Conservation (phyloP, 2,888 invertebrate genomes). For the Drosophila merina region DNA sequence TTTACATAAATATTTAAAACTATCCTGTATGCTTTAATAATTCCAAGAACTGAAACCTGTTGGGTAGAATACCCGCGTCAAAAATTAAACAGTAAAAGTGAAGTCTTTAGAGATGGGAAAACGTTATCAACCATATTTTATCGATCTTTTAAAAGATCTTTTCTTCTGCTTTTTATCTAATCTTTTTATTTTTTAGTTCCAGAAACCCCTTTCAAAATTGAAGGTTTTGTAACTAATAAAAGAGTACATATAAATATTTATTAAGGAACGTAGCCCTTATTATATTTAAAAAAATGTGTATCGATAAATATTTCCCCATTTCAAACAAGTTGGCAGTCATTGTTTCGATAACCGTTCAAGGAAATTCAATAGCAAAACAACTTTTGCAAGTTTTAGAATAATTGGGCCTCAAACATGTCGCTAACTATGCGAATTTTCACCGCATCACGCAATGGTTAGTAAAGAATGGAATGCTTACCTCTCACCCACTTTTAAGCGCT, state of each 20-base stretch:
- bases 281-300: not conserved
- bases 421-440: constrained; percentile 78
- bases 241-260: too few relatives aligned
- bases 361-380: constrained; percentile 39
- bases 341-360: constrained; percentile 17
- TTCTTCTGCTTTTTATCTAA: too few relatives aligned
- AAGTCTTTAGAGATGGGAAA: not conserved
- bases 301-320: not conserved
- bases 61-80: not conserved
- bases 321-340: constrained; percentile 1
- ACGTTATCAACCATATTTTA: not conserved
- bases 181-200: too few relatives aligned
- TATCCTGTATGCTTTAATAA: too few relatives aligned
- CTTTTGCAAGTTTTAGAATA: constrained; percentile 24
- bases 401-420: constrained; percentile 69
- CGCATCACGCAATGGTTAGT: constrained; percentile 80
- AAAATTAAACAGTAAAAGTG: constrained; percentile 26
- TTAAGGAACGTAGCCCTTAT: too few relatives aligned
- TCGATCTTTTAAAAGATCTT: not conserved
- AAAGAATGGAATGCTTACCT: not conserved
- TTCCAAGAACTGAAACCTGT: not conserved
- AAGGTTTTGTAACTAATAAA: too few relatives aligned
- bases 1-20: too few relatives aligned
- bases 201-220: too few relatives aligned
- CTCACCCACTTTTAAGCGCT: not conserved